Percentiles rank a stretch among this genome's conserved stretches.
Evolutionary conservation across 1,140 invertebrate species (phyloP).

Genomic region (Caerostris extrusa): DNA sequence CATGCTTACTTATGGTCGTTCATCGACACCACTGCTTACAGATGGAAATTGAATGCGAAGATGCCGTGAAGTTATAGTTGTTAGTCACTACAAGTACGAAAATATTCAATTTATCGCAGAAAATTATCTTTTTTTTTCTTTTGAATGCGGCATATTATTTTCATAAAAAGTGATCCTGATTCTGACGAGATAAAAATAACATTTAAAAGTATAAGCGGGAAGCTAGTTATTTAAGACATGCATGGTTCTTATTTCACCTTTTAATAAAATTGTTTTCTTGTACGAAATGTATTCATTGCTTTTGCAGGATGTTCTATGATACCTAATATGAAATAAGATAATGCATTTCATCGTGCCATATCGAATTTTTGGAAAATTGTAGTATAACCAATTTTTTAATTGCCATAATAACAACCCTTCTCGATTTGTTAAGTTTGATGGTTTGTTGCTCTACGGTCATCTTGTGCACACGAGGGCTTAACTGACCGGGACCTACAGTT

Average conservation of each 20-base stretch:
- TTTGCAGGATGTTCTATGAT: not conserved
- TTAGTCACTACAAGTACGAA: not conserved
- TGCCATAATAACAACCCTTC: too few species aligned
- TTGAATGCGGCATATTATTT: not conserved
- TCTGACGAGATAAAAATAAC: constrained; percentile 13
- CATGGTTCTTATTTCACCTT: not conserved
- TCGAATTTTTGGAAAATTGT: too few species aligned
- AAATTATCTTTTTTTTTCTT: too few species aligned
- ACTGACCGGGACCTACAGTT: too few species aligned
- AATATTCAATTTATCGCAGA: too few species aligned
- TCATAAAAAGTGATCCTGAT: not conserved
- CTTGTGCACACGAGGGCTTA: too few species aligned
- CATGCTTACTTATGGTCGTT: not conserved
- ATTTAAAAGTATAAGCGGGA: not conserved
- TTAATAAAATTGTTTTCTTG: not conserved
- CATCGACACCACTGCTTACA: not conserved
- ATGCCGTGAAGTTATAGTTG: not conserved
- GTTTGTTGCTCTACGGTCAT: too few species aligned
- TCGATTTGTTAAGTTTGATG: too few species aligned
- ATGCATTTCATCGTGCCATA: too few species aligned
- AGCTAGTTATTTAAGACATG: not conserved
- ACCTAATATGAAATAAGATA: not conserved
- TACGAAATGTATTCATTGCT: not conserved
- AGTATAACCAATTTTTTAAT: too few species aligned
- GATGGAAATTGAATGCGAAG: constrained; percentile 26